A percentile compares a stretch with the other conserved stretches of the same genome.
These are phyloP conservation scores for Neopelma chrysocephalum DNA, from an alignment of 2,797 vertebrate genomes.

Conservation along the genomic window DNA sequence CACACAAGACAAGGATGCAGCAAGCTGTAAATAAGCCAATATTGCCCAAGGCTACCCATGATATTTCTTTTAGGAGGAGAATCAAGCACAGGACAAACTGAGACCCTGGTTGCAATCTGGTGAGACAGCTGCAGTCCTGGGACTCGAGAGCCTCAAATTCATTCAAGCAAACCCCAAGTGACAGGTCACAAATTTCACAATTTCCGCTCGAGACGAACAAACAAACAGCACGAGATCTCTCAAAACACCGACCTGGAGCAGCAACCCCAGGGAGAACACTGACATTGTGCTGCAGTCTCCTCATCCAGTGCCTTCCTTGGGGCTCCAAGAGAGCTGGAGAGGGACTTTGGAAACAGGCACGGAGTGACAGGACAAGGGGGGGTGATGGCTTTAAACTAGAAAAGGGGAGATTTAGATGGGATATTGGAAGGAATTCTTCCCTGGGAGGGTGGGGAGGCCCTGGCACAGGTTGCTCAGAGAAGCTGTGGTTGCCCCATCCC, in stretches of 20 bases:
- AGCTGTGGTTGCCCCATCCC: not conserved
- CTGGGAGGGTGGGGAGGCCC: not conserved
- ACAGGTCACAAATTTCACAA: not conserved
- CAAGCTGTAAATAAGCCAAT: not conserved
- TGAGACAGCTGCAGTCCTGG: not conserved
- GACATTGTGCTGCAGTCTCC: too few species aligned
- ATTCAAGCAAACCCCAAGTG: not conserved
- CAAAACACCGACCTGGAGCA: fast-evolving
- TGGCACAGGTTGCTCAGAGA: not conserved
- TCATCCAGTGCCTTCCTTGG: not conserved
- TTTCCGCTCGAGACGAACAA: not conserved
- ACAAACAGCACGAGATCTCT: not conserved
- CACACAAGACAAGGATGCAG: not conserved
- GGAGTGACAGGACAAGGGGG: not conserved
- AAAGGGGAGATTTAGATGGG: not conserved
- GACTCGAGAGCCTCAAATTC: not conserved
- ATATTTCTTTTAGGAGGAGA: not conserved
- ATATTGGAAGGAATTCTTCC: fast-evolving
- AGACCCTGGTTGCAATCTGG: not conserved
- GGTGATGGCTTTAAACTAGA: not conserved
- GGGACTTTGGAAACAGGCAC: not conserved
- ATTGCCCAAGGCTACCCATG: not conserved
- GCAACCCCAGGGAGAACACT: not conserved
- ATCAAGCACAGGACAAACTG: not conserved
- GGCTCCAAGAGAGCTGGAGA: not conserved